These are phyloP conservation scores for Seriola dumerili DNA, from an alignment of 2,113 vertebrate species.

Conservation along the genomic window DNA sequence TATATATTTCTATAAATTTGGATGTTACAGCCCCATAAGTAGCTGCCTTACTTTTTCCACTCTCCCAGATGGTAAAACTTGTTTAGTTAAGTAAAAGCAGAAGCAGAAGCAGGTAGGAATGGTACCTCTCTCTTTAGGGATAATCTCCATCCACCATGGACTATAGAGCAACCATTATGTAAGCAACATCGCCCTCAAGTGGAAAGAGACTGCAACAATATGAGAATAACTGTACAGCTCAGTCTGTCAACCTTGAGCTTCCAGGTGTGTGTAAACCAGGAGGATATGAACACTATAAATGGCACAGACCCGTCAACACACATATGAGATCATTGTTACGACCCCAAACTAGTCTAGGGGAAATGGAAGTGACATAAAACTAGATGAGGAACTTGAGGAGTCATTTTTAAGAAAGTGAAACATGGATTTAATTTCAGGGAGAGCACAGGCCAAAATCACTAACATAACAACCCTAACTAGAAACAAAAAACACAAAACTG, in stretches of 20 bases:
- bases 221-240: neutral
- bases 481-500: too few relatives aligned
- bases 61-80: neutral
- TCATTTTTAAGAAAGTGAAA: too few relatives aligned
- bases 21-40: neutral
- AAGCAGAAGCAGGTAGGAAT: slow-evolving; percentile 3
- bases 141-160: neutral
- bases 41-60: neutral
- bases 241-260: neutral
- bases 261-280: neutral
- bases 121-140: neutral
- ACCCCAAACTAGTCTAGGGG: too few relatives aligned
- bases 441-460: too few relatives aligned
- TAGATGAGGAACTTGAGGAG: too few relatives aligned
- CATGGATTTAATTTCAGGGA: too few relatives aligned
- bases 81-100: slow-evolving; percentile 10
- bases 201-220: slow-evolving; percentile 23
- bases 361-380: too few relatives aligned
- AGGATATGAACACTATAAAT: neutral
- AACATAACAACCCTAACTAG: too few relatives aligned
- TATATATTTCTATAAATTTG: neutral
- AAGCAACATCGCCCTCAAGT: slow-evolving; percentile 58
- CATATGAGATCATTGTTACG: too few relatives aligned
- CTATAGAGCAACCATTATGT: neutral
- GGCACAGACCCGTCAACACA: neutral